Percentiles rank a stretch among this genome's conserved stretches.
Evolutionary conservation across 2,797 vertebrate species (phyloP).

Genomic region (Melanotaenia boesemani): DNA sequence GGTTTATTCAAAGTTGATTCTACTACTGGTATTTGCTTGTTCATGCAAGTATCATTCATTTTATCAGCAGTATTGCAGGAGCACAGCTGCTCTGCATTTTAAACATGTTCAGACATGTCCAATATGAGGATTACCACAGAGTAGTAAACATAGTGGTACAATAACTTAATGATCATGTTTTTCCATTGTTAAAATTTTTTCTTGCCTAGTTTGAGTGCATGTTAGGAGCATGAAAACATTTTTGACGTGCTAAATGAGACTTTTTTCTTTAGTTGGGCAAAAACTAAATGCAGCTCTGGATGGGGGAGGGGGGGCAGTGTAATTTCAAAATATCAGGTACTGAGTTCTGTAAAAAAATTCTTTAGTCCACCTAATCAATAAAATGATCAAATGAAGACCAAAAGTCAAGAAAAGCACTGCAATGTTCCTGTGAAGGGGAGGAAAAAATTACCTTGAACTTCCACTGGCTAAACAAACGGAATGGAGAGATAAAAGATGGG

Average conservation of each 20-base stretch:
- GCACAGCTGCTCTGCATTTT: not conserved
- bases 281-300: no score
- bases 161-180: not conserved
- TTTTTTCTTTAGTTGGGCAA: no score
- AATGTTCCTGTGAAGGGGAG: conserved; percentile 1
- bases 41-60: not conserved
- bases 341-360: not conserved
- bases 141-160: conserved; percentile 12
- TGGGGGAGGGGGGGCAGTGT: no score
- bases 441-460: not conserved
- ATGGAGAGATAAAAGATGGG: conserved; percentile 37
- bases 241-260: no score
- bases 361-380: conserved; percentile 29
- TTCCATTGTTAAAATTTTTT: no score
- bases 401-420: conserved; percentile 10
- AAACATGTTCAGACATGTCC: conserved; percentile 65
- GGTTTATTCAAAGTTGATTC: not conserved
- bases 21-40: not conserved
- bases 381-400: conserved; percentile 1
- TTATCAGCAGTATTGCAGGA: not conserved
- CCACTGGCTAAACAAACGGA: conserved; percentile 29
- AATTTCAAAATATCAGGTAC: no score
- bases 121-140: conserved; percentile 18
- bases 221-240: no score
- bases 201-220: no score